Evolutionary conservation across 2,797 vertebrate genomes (phyloP), one percentile per base, ranked within the genome.

Genomic region (Ctenopoma kingsleyae): DNA sequence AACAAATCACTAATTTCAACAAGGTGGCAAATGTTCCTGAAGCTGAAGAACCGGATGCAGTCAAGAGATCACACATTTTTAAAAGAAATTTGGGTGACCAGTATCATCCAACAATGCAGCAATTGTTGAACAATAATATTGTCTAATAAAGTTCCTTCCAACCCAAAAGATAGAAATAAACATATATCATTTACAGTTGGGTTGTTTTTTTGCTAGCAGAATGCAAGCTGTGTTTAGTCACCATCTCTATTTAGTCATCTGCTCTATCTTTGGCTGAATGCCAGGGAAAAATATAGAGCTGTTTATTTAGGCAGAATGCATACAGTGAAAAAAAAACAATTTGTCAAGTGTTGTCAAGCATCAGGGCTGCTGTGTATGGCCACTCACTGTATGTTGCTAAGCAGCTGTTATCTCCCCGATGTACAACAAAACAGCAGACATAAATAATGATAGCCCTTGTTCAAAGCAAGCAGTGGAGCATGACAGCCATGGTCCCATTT

Each of bases 331-430:
- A n/a, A 16, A 60, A 68, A 73, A 64, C 9, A n/a, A 47, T 82
- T 74, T 50, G 47, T 44, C 38, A 47, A 46, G 41, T 22, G 38
- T 74, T 54, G 15, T 61, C 51, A 22, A 47, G 67, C 54, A 41
- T 67, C 73, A 19, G 50, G 49, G 13, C 30, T n/a, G 36, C 64
- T 47, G 38, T 67, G 64, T 62, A 17, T 35, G 54, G 47, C 61
- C 76, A 22, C 43, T 77, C 53, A 11, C 27, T 8, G 19, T n/a
- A 16, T 47, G 84, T 87, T 86, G 81, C 86, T 75, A 66, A 79
- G 84, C 73, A 82, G 38, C 81, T 17, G 22, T 80, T 84, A 87
- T 81, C 83, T 65, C 55, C 41, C 56, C 32, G 62, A 65, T 48
- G 19, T 53, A 55, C 62, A 82, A 68, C 79, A 80, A 54, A 83